Conservation (phyloP, 2,797 vertebrate species). For the Chelmon rostratus region DNA sequence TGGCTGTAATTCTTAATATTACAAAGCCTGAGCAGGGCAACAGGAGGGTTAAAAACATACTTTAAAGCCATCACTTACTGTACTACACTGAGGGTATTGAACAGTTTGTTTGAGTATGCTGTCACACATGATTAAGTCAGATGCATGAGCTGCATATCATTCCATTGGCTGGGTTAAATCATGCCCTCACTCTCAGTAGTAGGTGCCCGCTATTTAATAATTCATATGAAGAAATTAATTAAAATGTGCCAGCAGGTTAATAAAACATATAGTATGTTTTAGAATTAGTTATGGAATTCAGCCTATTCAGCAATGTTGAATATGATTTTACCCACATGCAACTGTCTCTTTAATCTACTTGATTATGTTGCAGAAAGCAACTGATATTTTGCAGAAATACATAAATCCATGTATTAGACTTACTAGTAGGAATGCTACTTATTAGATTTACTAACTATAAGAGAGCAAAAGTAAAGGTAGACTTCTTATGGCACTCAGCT, state of each 20-base stretch:
- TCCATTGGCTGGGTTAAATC: constrained; percentile 23
- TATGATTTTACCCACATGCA: constrained; percentile 13
- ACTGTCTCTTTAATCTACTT: constrained; percentile 9
- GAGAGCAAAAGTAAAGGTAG: neutral
- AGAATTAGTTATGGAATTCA: constrained; percentile 24
- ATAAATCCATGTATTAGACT: constrained; percentile 4
- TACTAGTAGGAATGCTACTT: no score
- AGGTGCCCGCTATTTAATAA: constrained; percentile 38
- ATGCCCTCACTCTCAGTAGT: constrained; percentile 28
- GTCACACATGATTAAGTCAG: constrained; percentile 36
- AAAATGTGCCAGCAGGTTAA: constrained; percentile 33
- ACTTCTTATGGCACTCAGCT: neutral
- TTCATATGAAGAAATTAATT: constrained; percentile 52
- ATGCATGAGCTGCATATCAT: constrained; percentile 29
- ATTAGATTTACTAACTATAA: neutral
- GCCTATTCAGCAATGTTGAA: constrained; percentile 22
- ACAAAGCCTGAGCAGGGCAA: constrained; percentile 12
- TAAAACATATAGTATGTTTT: constrained; percentile 30
- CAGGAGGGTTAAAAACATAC: constrained; percentile 35
- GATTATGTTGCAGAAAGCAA: neutral
- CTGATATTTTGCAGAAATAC: neutral
- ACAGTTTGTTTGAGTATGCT: constrained; percentile 25
- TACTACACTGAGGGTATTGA: constrained; percentile 15
- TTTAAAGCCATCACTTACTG: constrained; percentile 26
- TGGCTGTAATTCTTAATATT: constrained; percentile 36